Conservation (phyloP, 2,113 vertebrate genomes). For the Solenodon paradoxus region DNA sequence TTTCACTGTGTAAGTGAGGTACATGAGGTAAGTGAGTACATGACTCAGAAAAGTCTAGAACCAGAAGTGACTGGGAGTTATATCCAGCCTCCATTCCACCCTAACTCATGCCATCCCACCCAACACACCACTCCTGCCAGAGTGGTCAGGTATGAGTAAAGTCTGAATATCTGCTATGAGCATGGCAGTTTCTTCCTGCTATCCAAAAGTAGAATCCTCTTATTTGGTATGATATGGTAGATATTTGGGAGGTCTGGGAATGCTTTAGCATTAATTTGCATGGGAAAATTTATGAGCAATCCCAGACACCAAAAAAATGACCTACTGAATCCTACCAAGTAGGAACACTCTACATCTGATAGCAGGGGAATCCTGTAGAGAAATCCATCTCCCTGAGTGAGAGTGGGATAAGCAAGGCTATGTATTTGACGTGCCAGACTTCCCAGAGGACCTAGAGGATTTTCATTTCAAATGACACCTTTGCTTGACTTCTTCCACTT, state of each 20-base stretch:
- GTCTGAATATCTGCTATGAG: neutral
- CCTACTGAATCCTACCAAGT: neutral
- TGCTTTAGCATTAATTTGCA: neutral
- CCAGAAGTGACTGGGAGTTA: neutral
- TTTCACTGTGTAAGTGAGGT: neutral
- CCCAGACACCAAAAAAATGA: neutral
- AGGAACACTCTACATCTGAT: neutral
- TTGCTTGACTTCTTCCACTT: neutral
- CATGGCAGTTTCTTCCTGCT: no score
- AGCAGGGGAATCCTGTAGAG: no score
- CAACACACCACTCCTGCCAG: neutral
- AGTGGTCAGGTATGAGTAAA: neutral
- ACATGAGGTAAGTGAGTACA: no score
- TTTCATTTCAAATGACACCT: neutral
- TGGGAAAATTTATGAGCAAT: neutral
- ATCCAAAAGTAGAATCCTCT: no score
- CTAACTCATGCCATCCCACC: neutral
- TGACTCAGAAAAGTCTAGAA: neutral
- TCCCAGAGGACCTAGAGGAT: neutral
- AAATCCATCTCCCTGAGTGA: neutral
- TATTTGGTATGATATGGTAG: no score
- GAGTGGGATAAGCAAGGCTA: neutral
- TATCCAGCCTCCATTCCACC: no score
- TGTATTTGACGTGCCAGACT: neutral
- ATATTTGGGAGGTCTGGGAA: no score